These are phyloP conservation scores for Incurvaria masculella DNA, from an alignment of 2,888 invertebrate genomes.

Conservation along the genomic window DNA sequence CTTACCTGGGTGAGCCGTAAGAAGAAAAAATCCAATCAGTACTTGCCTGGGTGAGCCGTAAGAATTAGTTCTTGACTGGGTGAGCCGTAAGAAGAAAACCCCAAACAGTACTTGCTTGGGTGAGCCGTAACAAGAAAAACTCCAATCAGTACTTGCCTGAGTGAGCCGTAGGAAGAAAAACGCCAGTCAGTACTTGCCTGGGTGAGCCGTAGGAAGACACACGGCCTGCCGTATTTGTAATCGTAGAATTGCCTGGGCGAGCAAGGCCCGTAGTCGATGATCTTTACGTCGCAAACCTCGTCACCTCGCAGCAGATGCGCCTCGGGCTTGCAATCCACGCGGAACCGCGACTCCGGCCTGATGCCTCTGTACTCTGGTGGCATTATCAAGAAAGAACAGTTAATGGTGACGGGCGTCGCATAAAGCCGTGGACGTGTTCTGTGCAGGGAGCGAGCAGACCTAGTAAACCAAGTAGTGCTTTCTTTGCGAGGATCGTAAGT, in stretches of 20 bases:
- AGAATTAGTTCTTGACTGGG: too few species aligned
- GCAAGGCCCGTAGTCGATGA: constrained; percentile 39
- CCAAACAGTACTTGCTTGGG: constrained; percentile 6
- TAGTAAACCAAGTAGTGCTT: too few species aligned
- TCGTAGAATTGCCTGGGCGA: constrained; percentile 68
- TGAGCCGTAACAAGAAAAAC: constrained; percentile 13
- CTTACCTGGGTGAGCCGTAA: too few species aligned
- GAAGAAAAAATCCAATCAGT: too few species aligned
- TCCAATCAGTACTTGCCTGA: constrained; percentile 32
- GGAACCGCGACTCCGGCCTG: neutral
- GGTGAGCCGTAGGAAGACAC: constrained; percentile 73
- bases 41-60: too few species aligned
- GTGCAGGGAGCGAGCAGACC: too few species aligned
- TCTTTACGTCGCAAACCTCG: neutral
- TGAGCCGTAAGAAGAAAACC: neutral
- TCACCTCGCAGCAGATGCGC: neutral
- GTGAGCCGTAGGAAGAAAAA: constrained; percentile 77
- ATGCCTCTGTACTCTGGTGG: neutral
- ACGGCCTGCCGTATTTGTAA: constrained; percentile 69
- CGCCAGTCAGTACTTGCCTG: constrained; percentile 63
- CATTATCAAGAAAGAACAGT: too few species aligned
- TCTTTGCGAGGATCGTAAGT: too few species aligned
- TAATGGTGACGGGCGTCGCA: too few species aligned
- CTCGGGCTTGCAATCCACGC: neutral
- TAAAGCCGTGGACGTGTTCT: too few species aligned